Percentiles rank a stretch among this genome's conserved stretches.
Evolutionary conservation across 2,797 vertebrate genomes (phyloP).

Genomic region (Mionectes olivaceus): DNA sequence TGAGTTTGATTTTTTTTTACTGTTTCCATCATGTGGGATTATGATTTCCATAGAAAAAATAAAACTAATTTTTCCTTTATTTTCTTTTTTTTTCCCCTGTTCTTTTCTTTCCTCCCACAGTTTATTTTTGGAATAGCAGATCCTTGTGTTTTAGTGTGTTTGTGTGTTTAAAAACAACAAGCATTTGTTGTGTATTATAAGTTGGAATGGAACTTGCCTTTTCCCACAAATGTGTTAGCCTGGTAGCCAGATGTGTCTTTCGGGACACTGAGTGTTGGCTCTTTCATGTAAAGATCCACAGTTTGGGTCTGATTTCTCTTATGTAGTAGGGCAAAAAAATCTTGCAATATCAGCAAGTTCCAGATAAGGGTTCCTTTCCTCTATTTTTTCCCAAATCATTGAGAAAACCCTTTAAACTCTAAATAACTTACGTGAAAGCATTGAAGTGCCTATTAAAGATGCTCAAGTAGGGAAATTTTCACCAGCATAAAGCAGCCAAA

Average conservation of each 20-base stretch:
- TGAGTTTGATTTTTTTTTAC: neutral
- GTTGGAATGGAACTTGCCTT: neutral
- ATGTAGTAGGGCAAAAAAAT: neutral
- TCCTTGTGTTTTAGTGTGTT: neutral
- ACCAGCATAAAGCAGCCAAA: neutral
- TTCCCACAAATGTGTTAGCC: neutral
- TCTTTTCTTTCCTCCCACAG: neutral
- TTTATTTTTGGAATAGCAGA: neutral
- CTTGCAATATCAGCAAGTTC: neutral
- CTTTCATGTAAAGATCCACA: neutral
- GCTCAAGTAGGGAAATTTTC: neutral
- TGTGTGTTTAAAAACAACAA: neutral
- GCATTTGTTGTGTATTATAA: neutral
- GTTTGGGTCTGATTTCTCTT: neutral
- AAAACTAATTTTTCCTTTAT: neutral
- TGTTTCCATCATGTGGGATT: neutral
- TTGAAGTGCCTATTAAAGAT: neutral
- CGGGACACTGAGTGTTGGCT: neutral
- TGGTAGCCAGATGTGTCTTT: slow-evolving; percentile 1
- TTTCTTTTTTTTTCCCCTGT: neutral
- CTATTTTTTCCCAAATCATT: neutral
- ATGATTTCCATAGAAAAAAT: neutral
- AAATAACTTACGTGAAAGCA: neutral
- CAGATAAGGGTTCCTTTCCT: neutral
- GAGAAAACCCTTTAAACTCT: neutral